Evolutionary conservation across 2,888 invertebrate genomes (phyloP).

Genomic region (Sesamia inferens): DNA sequence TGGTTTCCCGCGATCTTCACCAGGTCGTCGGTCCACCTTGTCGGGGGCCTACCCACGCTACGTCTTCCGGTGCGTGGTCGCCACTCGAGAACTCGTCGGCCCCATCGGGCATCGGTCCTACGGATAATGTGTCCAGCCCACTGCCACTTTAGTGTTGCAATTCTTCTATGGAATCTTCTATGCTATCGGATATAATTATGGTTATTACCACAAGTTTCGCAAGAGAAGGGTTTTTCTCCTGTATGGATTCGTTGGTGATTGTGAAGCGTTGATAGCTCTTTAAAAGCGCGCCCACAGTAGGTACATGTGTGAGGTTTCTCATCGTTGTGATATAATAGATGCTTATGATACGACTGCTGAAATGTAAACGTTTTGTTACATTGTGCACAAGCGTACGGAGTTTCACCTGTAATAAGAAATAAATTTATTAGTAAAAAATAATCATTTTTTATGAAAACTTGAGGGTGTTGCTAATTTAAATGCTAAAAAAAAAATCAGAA

Average conservation of each 20-base stretch:
- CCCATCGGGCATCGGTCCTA: too few relatives aligned
- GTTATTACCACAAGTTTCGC: slow-evolving; percentile 95
- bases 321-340: slow-evolving; percentile 95
- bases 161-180: too few relatives aligned
- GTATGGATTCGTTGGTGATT: slow-evolving; percentile 96
- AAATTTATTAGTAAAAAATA: neutral
- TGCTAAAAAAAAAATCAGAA: slow-evolving; percentile 52
- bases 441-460: neutral
- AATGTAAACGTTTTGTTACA: slow-evolving; percentile 97
- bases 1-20: too few relatives aligned
- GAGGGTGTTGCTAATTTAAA: neutral
- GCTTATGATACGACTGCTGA: slow-evolving; percentile 97
- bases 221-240: slow-evolving; percentile 96
- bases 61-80: too few relatives aligned
- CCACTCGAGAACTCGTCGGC: too few relatives aligned
- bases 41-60: too few relatives aligned
- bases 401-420: slow-evolving; percentile 92
- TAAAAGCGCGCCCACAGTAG: slow-evolving; percentile 95
- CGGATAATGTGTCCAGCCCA: too few relatives aligned
- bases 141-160: too few relatives aligned
- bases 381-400: slow-evolving; percentile 95
- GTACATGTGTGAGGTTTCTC: slow-evolving; percentile 94
- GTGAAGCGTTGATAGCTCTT: slow-evolving; percentile 96
- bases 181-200: neutral
- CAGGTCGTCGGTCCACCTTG: too few relatives aligned